Evolutionary conservation across 1,140 invertebrate species (phyloP).

Genomic region (Elymnias hypermnestra): DNA sequence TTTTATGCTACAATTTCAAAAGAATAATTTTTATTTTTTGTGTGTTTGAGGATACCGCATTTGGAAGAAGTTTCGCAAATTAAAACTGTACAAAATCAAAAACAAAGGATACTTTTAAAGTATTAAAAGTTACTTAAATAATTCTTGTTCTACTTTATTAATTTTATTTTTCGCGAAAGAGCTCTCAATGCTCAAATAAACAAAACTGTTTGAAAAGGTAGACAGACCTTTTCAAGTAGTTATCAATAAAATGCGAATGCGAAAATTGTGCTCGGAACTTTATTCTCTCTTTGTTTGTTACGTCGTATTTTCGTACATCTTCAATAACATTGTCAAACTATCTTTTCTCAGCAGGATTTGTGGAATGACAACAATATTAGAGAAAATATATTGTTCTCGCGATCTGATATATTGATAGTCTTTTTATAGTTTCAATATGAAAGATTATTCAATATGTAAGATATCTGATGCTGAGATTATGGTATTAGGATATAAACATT

Average conservation of each 20-base stretch:
- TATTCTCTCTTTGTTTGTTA: constrained; percentile 7
- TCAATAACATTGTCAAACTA: constrained; percentile 8
- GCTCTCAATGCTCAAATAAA: constrained; percentile 1
- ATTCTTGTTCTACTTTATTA: not conserved
- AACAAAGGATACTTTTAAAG: no score
- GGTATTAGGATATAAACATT: no score
- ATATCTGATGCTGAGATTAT: no score
- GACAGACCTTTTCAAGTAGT: constrained; percentile 2
- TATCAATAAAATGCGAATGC: constrained; percentile 3
- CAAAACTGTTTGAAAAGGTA: constrained; percentile 1
- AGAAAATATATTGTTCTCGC: constrained; percentile 6
- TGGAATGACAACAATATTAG: constrained; percentile 7
- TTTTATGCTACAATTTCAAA: no score
- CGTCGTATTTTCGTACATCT: constrained; percentile 4
- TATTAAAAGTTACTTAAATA: no score
- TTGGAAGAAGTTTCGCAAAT: no score
- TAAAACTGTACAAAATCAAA: no score
- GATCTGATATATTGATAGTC: constrained; percentile 2
- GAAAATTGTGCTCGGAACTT: constrained; percentile 4
- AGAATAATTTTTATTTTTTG: no score
- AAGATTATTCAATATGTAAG: no score
- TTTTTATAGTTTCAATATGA: not conserved
- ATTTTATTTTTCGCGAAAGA: not conserved
- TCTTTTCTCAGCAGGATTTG: constrained; percentile 5
- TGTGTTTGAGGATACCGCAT: no score